Evolutionary conservation across 2,888 invertebrate genomes (phyloP), one percentile per base, ranked within the genome.

Genomic region (Trachelus stipa): DNA sequence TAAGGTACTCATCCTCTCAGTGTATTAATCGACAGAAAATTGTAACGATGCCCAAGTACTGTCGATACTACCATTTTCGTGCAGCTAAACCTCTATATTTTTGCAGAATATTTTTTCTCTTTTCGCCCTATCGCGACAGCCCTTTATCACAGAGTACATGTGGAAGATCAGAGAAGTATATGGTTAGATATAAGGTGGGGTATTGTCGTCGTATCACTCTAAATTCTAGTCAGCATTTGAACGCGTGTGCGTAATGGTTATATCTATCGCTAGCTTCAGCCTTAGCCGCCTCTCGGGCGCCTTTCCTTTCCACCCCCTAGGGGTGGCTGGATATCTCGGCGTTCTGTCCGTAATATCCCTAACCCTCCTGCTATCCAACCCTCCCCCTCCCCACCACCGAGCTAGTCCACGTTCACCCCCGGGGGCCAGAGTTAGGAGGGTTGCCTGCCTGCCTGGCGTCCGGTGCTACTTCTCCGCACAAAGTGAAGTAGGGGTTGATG

Each of bases 271-370:
- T 90, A 89, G 83, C 87, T 83, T 81, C 82, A 82, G 85, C 83
- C 84, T 85, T 79, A 78, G 81, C 77, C 78, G 76, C 73, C 78
- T 78, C 73, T 76, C 81, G 83, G 84, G 85, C 87, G 80, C 78
- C 78, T 77, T 77, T 74, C 75, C 74, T 78, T 37, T 56, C 77
- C 76, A 84, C 84, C 83, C 80, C 78, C 79, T 85, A 83, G 85
- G 83, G 81, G 79, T 78, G 82, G 89, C 84, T 87, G 89, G 88
- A 90, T 91, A 90, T 90, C 90, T 90, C 88, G 87, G 86, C 88
- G 89, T 90, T 88, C 90, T 89, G 88, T 90, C 88, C 89, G 89
- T 90, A 90, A 90, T 90, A 90, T 90, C 88, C 88, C 87, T 87
- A 85, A 86, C 85, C 85, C 88, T 87, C 85, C 85, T 84, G 83